Base-by-base conservation (phyloP, 92 coral and sea anemone species). In the Porites divaricata region DNA sequence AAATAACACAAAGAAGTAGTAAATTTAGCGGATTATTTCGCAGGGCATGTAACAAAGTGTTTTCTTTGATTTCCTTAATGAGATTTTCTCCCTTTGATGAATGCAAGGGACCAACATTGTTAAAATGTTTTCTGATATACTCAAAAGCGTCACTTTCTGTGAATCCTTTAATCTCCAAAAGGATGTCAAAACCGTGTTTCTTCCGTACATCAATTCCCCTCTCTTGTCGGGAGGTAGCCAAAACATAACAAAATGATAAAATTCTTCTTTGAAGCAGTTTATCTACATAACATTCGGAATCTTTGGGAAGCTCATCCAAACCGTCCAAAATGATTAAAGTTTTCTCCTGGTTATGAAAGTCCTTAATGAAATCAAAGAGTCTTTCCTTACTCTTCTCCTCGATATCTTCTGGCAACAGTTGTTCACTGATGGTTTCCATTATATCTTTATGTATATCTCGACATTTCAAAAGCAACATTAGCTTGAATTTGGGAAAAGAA, bases 1-100 rank as follows among this genome's bases (percentile, higher is more conserved):
- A 79, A 49, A 79, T 48, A 24, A 79, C 74, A 14, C 83, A 79
- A 15, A 79, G 74, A n/a, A 79, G 83, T 51, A 79, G 83, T 23
- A 79, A n/a, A 49, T 67, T 51, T 25, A 79, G 22, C 0, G 83
- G 83, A 79, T 79, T 79, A 21, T 14, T 79, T 26, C 63, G 49
- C 1, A 79, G 65, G 1, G 49, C 83, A 53, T 23, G 64, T 53
- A 79, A 35, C 1, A 23, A 14, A 16, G 24, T 11, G 17, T 79
- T 65, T 66, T 15, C 25, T 51, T 52, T 1, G 1, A 78, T 65
- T 41, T 70, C 74, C 10, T 48, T 59, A n/a, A 72, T 19, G n/a
- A 72, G 76, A 57, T 9, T 50, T 26, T 72, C 76, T 72, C 76
- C 76, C 28, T 50, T 72, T 51, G 61, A 20, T 50, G 69, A 64